Evolutionary conservation across 2,113 vertebrate species (phyloP).

Genomic region (Hydropotes inermis): DNA sequence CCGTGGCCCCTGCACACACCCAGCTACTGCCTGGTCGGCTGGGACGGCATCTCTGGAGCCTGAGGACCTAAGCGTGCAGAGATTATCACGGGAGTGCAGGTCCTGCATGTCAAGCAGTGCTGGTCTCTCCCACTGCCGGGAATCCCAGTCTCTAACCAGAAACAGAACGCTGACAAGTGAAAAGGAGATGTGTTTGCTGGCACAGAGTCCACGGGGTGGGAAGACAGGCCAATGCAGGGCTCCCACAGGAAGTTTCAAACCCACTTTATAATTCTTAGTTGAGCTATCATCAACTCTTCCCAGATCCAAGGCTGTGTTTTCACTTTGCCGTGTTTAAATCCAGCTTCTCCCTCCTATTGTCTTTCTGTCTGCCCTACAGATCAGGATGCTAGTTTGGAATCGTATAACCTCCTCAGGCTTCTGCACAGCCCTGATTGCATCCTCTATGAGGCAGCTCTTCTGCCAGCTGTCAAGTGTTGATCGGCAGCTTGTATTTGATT

Average conservation of each 20-base stretch:
- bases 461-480: constrained; percentile 23
- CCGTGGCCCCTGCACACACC: background rate
- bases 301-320: constrained; percentile 44
- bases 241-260: constrained; percentile 71
- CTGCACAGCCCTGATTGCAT: background rate
- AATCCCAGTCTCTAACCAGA: constrained; percentile 70
- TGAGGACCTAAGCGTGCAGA: background rate
- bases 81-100: background rate
- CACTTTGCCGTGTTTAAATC: constrained; percentile 38
- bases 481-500: background rate
- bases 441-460: background rate
- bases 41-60: background rate
- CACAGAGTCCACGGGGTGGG: background rate
- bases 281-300: constrained; percentile 58
- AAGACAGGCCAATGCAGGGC: constrained; percentile 50
- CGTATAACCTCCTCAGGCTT: background rate
- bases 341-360: background rate
- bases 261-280: constrained; percentile 67
- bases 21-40: background rate
- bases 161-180: constrained; percentile 74
- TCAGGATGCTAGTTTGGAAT: background rate
- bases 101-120: background rate
- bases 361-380: background rate
- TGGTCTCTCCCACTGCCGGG: constrained; percentile 61
- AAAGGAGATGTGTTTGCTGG: constrained; percentile 74